These are phyloP conservation scores for Drosophila elegans DNA, from an alignment of 1,140 invertebrate species.

Conservation along the genomic window DNA sequence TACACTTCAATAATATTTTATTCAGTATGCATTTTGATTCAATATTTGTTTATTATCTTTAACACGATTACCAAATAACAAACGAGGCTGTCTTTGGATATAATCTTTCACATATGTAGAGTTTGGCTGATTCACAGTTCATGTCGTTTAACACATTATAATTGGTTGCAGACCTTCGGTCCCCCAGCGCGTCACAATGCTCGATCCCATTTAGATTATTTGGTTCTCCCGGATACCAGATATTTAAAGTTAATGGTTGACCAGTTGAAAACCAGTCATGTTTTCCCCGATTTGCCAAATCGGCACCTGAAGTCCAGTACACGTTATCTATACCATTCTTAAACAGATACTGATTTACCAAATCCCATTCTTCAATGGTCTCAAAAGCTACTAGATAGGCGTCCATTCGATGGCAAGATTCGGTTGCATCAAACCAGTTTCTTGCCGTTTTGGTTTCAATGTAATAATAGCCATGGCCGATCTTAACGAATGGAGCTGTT, in stretches of 20 bases:
- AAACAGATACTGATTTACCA: constrained; percentile 10
- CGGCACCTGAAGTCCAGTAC: constrained; percentile 26
- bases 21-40: not conserved
- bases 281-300: constrained; percentile 1
- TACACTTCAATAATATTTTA: too few relatives aligned
- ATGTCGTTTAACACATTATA: not conserved
- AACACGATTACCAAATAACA: not conserved
- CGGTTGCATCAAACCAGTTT: constrained; percentile 28
- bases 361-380: constrained; percentile 9
- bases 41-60: too few relatives aligned
- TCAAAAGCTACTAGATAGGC: constrained; percentile 25
- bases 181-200: not conserved
- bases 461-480: not conserved
- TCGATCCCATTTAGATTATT: constrained; percentile 6
- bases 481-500: not conserved
- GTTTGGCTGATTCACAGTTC: not conserved
- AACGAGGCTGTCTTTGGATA: not conserved
- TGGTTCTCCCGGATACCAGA: constrained; percentile 1
- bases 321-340: not conserved
- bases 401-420: constrained; percentile 2
- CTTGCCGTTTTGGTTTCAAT: not conserved
- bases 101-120: not conserved
- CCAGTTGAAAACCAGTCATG: constrained; percentile 18
- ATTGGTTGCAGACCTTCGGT: not conserved
- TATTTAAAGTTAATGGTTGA: not conserved